A percentile compares a stretch with the other conserved stretches of the same genome.
Conservation (phyloP, 2,888 invertebrate species). For the Polydrusus tereticollis region DNA sequence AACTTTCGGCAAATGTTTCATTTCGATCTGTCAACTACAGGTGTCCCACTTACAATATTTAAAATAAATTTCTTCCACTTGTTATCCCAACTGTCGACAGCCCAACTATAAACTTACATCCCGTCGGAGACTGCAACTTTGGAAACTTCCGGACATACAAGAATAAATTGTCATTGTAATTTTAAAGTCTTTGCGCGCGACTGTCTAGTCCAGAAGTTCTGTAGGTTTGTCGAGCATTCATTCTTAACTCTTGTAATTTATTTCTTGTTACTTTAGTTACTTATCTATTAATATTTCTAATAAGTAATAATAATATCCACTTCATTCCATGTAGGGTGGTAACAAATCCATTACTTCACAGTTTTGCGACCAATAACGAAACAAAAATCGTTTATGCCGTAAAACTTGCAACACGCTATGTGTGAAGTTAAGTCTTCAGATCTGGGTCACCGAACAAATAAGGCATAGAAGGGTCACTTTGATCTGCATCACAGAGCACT, state of each 20-base stretch:
- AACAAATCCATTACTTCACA: no score
- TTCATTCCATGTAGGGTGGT: no score
- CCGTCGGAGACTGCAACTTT: slow-evolving; percentile 12
- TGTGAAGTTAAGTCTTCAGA: no score
- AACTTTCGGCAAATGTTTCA: slow-evolving; percentile 19
- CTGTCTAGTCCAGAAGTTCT: neutral
- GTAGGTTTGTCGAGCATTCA: neutral
- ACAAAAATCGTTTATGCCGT: no score
- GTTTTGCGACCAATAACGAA: no score
- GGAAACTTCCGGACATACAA: slow-evolving; percentile 10
- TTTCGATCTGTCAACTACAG: slow-evolving; percentile 32
- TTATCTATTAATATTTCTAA: no score
- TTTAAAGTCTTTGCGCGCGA: neutral
- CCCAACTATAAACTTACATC: slow-evolving; percentile 38
- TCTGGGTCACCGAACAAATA: no score
- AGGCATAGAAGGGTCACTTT: no score
- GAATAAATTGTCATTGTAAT: slow-evolving; percentile 18
- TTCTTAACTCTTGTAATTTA: neutral
- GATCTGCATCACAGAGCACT: no score
- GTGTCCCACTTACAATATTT: slow-evolving; percentile 31
- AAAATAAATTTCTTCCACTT: slow-evolving; percentile 40
- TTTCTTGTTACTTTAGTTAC: no score
- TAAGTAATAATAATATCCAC: no score
- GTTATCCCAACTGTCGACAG: slow-evolving; percentile 44
- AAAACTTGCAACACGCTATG: no score